phyloP scores from a whole-genome alignment of 1,140 invertebrate species.

The Rhagoletis zephyria region DNA sequence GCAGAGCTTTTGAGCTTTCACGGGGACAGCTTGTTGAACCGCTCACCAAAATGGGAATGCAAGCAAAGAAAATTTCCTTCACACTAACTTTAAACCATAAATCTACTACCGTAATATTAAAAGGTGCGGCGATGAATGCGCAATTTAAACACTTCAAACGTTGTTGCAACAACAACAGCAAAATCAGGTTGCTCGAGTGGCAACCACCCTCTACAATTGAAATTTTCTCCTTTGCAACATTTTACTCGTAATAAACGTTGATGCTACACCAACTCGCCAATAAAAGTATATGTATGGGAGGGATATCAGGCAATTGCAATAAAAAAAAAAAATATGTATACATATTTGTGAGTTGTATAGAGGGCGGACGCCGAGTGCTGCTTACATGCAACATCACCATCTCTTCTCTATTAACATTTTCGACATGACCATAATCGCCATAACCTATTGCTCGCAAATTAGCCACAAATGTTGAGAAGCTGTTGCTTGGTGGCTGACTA shows the following conservation, averaged over 20 bases:
- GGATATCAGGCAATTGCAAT: not conserved
- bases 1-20: no score
- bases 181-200: not conserved
- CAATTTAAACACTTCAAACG: not conserved
- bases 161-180: not conserved
- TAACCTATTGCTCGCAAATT: slow-evolving; percentile 40
- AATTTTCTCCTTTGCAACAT: slow-evolving; percentile 35
- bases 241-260: not conserved
- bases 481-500: not conserved
- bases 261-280: not conserved
- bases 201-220: not conserved
- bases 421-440: slow-evolving; percentile 26
- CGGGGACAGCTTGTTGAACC: not conserved
- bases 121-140: not conserved
- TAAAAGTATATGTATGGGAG: not conserved
- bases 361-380: not conserved
- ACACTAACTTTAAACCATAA: not conserved
- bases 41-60: not conserved
- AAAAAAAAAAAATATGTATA: not conserved
- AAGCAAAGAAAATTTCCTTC: not conserved
- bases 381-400: not conserved
- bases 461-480: not conserved
- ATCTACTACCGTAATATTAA: not conserved
- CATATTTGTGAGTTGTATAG: not conserved
- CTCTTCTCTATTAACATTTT: slow-evolving; percentile 32